Percentiles rank a stretch among this genome's conserved stretches.
phyloP scores from a whole-genome alignment of 1,140 invertebrate species.

The Pinna nobilis region DNA sequence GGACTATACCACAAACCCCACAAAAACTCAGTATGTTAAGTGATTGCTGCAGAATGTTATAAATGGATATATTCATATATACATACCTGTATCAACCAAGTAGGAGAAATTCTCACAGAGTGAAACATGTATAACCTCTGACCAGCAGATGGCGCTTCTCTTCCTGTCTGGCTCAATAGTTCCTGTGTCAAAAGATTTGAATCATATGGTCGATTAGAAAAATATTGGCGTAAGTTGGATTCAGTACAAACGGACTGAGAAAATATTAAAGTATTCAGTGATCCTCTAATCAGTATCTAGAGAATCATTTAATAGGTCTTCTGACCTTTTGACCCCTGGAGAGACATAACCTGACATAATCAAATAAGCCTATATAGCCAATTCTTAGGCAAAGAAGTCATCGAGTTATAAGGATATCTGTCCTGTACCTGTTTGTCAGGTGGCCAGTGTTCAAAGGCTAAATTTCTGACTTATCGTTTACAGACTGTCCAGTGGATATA shows the following conservation, averaged over 20 bases:
- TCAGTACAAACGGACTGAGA: background rate
- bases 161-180: slow-evolving; percentile 80
- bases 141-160: slow-evolving; percentile 71
- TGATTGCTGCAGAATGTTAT: background rate
- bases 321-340: background rate
- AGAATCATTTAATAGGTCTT: background rate
- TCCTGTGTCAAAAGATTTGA: too few species aligned
- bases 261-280: background rate
- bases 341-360: background rate
- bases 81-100: slow-evolving; percentile 82
- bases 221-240: background rate
- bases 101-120: slow-evolving; percentile 78
- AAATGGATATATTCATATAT: background rate
- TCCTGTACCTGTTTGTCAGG: too few species aligned
- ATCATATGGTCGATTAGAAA: too few species aligned
- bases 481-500: too few species aligned
- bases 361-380: background rate
- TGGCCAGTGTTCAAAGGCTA: too few species aligned
- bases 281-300: too few species aligned
- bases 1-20: too few species aligned
- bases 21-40: background rate
- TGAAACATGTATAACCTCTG: slow-evolving; percentile 77
- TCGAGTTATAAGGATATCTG: too few species aligned
- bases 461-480: too few species aligned
- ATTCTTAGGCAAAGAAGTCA: too few species aligned